Conservation (phyloP, 2,797 vertebrate species). For the Notolepis coatsorum region DNA sequence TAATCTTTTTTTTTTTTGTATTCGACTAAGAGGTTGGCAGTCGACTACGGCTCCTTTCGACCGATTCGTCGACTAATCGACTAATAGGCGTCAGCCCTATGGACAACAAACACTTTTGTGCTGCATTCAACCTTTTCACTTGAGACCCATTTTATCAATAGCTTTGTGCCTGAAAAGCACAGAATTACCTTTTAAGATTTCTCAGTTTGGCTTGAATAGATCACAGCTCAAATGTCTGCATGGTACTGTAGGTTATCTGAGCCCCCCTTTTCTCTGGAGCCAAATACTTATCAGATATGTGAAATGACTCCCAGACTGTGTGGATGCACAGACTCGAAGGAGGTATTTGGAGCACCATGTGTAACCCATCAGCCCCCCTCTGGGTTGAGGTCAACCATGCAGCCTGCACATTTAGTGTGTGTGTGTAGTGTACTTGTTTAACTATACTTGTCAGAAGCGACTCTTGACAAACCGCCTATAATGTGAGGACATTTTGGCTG, state of each 20-base stretch:
- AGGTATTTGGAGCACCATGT: slow-evolving; percentile 64
- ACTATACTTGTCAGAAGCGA: too few relatives aligned
- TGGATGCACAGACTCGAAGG: slow-evolving; percentile 54
- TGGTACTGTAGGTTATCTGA: slow-evolving; percentile 43
- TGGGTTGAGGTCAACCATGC: slow-evolving; percentile 69
- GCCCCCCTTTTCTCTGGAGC: slow-evolving; percentile 28
- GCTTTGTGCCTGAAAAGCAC: slow-evolving; percentile 7
- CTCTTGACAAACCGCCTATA: too few relatives aligned
- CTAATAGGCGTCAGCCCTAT: too few relatives aligned
- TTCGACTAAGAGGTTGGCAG: too few relatives aligned
- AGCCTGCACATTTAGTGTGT: slow-evolving; percentile 67
- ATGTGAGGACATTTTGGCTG: too few relatives aligned
- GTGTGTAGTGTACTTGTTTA: neutral
- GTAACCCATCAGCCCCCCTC: slow-evolving; percentile 67
- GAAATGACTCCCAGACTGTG: slow-evolving; percentile 76
- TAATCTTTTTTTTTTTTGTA: too few relatives aligned
- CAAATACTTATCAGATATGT: slow-evolving; percentile 69
- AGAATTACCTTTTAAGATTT: slow-evolving; percentile 25
- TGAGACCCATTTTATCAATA: slow-evolving; percentile 5
- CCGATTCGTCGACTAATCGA: too few relatives aligned
- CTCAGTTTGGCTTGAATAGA: slow-evolving; percentile 23
- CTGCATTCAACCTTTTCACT: slow-evolving; percentile 24
- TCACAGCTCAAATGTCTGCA: slow-evolving; percentile 26
- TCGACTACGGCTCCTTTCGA: too few relatives aligned
- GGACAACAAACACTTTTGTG: slow-evolving; percentile 23